Base-by-base conservation (phyloP, 1,140 invertebrate species). In the Thaumatotibia leucotreta region DNA sequence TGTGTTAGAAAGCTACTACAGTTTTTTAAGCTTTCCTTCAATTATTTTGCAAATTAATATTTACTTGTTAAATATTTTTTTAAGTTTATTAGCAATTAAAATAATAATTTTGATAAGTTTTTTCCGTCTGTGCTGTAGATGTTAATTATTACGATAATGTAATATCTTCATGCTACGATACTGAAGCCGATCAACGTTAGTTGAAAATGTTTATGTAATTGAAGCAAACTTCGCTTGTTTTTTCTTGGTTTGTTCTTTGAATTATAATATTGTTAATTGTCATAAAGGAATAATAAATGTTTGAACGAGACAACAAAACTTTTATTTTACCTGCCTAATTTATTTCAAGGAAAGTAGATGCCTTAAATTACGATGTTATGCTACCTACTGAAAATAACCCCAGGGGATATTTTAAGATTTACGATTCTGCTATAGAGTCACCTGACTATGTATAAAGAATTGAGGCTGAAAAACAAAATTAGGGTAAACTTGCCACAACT, bases 261-360 rank as follows among this genome's bases (percentile, higher is more conserved):
- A 45, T 45, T 45, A 20, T 45, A 45, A 20, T 20, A n/a, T n/a
- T n/a, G 17, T 45, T 5, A 45, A 45, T 8, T 45, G 17, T 20
- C 14, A 3, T 10, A 58, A 58, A 14, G 52, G 29, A 29, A 29
- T 58, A 58, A 58, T 58, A 58, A 58, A 58, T 58, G 52, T 58
- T 58, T 58, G 29, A 54, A 58, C 29, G 11, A 58, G 23, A 4
- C 11, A 58, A 4, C 4, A 39, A 58, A 58, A 31, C 4, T n/a
- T 58, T 58, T 58, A 6, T 58, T 58, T 27, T 31, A 14, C 52
- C 52, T 24, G 29, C 29, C 29, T 29, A 58, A 52, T 4, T 14
- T 20, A 24, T 39, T 9, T 2, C n/a, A 52, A 58, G 52, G 1
- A 31, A n/a, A n/a, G n/a, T n/a, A n/a, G n/a, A n/a, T n/a, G n/a